Evolutionary conservation across 2,888 invertebrate genomes (phyloP).

Genomic region (Punctoribates punctum): DNA sequence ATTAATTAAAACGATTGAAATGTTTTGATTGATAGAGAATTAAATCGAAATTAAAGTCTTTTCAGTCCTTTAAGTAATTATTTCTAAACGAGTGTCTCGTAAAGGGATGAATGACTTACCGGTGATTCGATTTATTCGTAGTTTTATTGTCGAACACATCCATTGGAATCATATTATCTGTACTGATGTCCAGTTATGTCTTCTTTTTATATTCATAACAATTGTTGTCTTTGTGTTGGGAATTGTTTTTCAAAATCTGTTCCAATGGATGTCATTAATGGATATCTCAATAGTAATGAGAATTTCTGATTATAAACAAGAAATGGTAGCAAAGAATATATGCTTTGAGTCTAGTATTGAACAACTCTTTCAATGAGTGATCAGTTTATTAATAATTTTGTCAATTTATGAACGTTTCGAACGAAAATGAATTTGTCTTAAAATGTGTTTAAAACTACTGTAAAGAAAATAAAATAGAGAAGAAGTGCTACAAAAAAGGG

Average conservation of each 20-base stretch:
- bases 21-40: neutral
- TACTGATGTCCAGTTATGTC: neutral
- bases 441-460: neutral
- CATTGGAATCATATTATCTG: neutral
- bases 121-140: slow-evolving; percentile 21
- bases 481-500: neutral
- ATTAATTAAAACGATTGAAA: too few relatives aligned
- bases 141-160: slow-evolving; percentile 9
- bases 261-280: slow-evolving; percentile 11
- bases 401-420: slow-evolving; percentile 1
- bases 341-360: too few relatives aligned
- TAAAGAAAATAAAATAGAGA: neutral
- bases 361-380: neutral
- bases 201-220: too few relatives aligned
- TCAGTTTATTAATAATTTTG: neutral
- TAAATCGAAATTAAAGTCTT: neutral
- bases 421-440: neutral
- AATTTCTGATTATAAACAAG: neutral
- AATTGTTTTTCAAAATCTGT: neutral
- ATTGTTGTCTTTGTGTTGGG: neutral
- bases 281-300: neutral
- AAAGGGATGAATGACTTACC: slow-evolving; percentile 29
- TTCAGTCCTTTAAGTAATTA: neutral
- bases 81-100: neutral
- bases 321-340: neutral